Conservation (phyloP, 2,888 invertebrate species). For the Lycocerus yunnanus region DNA sequence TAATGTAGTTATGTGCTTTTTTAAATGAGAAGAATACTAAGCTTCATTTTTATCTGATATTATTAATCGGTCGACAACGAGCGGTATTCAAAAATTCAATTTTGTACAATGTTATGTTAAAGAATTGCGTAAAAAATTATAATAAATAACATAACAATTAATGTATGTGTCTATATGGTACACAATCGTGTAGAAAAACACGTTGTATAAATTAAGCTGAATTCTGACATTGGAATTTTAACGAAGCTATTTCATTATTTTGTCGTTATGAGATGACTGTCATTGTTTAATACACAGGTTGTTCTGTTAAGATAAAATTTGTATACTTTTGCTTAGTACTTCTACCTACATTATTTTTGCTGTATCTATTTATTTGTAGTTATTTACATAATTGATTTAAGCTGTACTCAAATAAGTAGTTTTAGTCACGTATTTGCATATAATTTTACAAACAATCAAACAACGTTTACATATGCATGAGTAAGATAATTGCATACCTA, state of each 20-base stretch:
- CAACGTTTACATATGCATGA: constrained; percentile 27
- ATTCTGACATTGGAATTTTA: constrained; percentile 50
- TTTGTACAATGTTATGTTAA: constrained; percentile 28
- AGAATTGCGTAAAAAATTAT: constrained; percentile 29
- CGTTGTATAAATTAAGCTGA: constrained; percentile 46
- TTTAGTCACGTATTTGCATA: not conserved
- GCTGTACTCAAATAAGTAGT: not conserved
- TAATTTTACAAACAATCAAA: not conserved
- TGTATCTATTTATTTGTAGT: not conserved
- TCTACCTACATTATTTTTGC: not conserved
- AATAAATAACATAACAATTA: constrained; percentile 34
- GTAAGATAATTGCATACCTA: constrained; percentile 20
- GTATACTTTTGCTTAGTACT: not conserved
- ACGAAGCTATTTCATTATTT: constrained; percentile 52
- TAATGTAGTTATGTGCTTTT: not conserved
- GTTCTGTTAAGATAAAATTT: not conserved
- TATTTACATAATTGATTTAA: not conserved
- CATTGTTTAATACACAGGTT: constrained; percentile 43
- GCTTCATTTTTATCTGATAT: not conserved
- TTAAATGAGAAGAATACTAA: not conserved
- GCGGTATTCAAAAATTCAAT: constrained; percentile 16
- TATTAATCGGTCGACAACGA: not conserved
- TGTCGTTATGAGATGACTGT: constrained; percentile 47
- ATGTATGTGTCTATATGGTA: constrained; percentile 37
- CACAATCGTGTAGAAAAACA: constrained; percentile 35